A percentile compares a stretch with the other conserved stretches of the same genome.
These are phyloP conservation scores for Entomobrya proxima DNA, from an alignment of 2,888 invertebrate genomes.

Conservation along the genomic window DNA sequence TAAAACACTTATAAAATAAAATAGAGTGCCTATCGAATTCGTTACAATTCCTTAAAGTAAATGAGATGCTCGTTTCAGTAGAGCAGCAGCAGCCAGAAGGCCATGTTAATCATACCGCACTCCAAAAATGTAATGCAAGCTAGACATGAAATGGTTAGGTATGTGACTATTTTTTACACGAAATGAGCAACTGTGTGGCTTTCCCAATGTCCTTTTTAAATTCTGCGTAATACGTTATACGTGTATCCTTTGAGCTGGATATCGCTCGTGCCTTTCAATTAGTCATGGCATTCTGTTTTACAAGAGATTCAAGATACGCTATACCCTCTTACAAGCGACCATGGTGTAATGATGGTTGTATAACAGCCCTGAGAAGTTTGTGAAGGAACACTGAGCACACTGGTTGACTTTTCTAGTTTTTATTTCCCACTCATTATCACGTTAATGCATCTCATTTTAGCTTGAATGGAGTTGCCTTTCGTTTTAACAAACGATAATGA, in stretches of 20 bases:
- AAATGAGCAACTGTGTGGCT: conserved; percentile 38
- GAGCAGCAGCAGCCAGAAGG: conserved; percentile 9
- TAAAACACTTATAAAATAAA: not conserved
- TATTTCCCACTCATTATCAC: conserved; percentile 38
- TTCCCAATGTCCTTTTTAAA: conserved; percentile 52
- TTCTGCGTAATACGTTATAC: not conserved
- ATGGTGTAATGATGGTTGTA: not conserved
- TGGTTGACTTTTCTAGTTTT: not conserved
- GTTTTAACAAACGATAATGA: conserved; percentile 25
- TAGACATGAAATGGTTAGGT: not conserved
- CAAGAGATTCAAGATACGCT: conserved; percentile 12
- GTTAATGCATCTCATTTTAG: conserved; percentile 14
- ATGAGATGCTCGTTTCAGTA: conserved; percentile 32
- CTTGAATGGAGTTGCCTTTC: conserved; percentile 26
- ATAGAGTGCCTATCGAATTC: not conserved
- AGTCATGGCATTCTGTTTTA: conserved; percentile 43
- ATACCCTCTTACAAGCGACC: not conserved
- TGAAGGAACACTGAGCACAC: not conserved
- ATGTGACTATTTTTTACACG: not conserved
- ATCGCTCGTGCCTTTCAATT: conserved; percentile 60
- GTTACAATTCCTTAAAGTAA: conserved; percentile 32
- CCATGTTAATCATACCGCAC: conserved; percentile 48
- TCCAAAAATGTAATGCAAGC: not conserved
- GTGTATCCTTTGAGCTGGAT: conserved; percentile 33
- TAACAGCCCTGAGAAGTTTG: not conserved